A percentile compares a stretch with the other conserved stretches of the same genome.
These are phyloP conservation scores for Schrankia costaestrigalis DNA, from an alignment of 2,888 invertebrate species.

Conservation along the genomic window DNA sequence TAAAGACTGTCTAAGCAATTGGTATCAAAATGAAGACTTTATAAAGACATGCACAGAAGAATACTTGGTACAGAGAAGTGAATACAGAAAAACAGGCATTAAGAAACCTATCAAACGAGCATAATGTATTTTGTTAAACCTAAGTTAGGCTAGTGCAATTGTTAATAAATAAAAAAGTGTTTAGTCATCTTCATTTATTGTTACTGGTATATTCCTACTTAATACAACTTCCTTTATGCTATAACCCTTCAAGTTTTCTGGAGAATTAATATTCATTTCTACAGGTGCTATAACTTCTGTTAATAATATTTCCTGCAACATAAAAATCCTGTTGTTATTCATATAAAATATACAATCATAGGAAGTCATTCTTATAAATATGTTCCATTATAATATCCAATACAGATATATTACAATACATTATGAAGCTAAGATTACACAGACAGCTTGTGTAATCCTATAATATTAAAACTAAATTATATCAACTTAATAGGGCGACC, in stretches of 20 bases:
- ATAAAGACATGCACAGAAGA: constrained; percentile 86
- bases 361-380: too few relatives aligned
- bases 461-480: too few relatives aligned
- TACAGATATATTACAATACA: too few relatives aligned
- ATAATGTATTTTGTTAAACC: constrained; percentile 32
- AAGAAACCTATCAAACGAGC: constrained; percentile 78
- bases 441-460: too few relatives aligned
- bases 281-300: constrained; percentile 76
- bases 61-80: constrained; percentile 89
- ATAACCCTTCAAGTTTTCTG: constrained; percentile 78
- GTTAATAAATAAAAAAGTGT: constrained; percentile 28
- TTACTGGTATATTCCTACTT: constrained; percentile 75
- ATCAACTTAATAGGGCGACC: too few relatives aligned
- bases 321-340: neutral
- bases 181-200: constrained; percentile 69
- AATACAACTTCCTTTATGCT: constrained; percentile 83
- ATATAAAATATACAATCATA: too few relatives aligned
- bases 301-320: constrained; percentile 84
- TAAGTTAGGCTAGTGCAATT: constrained; percentile 44
- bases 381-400: too few relatives aligned
- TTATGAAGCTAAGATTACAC: too few relatives aligned
- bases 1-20: constrained; percentile 85
- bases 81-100: constrained; percentile 91
- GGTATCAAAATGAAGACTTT: constrained; percentile 90
- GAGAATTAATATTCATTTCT: constrained; percentile 51